A percentile compares a stretch with the other conserved stretches of the same genome.
phyloP scores from a whole-genome alignment of 2,888 invertebrate species.

The Eretmocerus hayati region DNA sequence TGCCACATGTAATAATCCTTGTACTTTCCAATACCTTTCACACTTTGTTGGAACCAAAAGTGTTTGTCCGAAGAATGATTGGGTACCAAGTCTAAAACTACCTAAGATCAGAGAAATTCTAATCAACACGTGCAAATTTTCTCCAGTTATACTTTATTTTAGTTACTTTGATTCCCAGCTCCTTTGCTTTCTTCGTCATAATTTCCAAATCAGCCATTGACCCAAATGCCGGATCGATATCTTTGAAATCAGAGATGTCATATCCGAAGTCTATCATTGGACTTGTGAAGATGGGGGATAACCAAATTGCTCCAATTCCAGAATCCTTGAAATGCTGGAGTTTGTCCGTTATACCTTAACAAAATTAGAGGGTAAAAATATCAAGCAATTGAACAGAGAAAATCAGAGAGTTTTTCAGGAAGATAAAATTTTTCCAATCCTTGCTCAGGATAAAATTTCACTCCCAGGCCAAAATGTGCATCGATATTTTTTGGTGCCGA shows the following conservation, averaged over 20 bases:
- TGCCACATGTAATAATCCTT: constrained; percentile 52
- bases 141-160: no score
- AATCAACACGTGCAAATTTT: no score
- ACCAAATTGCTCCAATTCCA: constrained; percentile 71
- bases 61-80: constrained; percentile 51
- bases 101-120: no score
- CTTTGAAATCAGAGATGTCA: constrained; percentile 72
- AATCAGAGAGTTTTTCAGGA: no score
- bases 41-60: constrained; percentile 51
- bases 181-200: constrained; percentile 53
- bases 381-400: no score
- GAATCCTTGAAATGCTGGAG: constrained; percentile 60
- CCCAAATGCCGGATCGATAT: constrained; percentile 68
- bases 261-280: constrained; percentile 85
- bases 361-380: no score
- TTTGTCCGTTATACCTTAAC: constrained; percentile 52
- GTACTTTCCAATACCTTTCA: constrained; percentile 37
- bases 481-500: no score
- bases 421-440: no score
- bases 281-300: constrained; percentile 77
- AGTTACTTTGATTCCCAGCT: constrained; percentile 50
- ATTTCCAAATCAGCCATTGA: constrained; percentile 63
- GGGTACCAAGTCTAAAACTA: constrained; percentile 62
- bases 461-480: no score
- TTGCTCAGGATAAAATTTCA: no score